phyloP scores from a whole-genome alignment of 2,888 invertebrate species.

The Eretmocerus hayati region DNA sequence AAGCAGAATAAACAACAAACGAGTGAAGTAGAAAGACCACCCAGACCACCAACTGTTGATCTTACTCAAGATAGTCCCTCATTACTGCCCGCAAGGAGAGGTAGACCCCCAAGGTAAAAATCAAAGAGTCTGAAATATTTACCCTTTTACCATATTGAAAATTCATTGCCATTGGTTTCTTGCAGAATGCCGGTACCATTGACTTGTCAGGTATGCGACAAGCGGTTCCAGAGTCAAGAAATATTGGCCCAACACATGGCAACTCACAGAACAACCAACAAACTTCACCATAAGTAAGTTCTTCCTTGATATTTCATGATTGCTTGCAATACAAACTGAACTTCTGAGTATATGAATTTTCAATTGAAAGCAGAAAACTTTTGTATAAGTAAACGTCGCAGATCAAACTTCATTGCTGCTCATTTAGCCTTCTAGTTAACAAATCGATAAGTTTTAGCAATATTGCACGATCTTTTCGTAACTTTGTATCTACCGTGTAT shows the following conservation, averaged over 20 bases:
- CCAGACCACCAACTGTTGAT: constrained; percentile 48
- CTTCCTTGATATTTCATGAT: not conserved
- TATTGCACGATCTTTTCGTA: no score
- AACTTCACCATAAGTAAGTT: constrained; percentile 18
- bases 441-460: no score
- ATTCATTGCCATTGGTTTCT: no score
- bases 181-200: constrained; percentile 31
- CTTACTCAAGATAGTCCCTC: constrained; percentile 43
- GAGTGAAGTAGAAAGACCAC: constrained; percentile 45
- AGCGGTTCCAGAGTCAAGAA: constrained; percentile 48
- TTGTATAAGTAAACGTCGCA: no score
- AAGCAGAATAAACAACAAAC: constrained; percentile 35
- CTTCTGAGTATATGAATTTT: not conserved
- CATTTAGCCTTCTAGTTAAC: no score
- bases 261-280: constrained; percentile 39
- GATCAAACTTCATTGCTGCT: no score
- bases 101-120: constrained; percentile 41
- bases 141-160: no score
- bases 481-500: no score
- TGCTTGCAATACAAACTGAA: not conserved
- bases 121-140: no score
- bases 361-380: no score
- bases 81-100: constrained; percentile 44
- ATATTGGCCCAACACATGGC: constrained; percentile 49
- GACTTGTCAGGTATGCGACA: constrained; percentile 48